Conservation (phyloP, 2,113 vertebrate species). For the Bos taurus region DNA sequence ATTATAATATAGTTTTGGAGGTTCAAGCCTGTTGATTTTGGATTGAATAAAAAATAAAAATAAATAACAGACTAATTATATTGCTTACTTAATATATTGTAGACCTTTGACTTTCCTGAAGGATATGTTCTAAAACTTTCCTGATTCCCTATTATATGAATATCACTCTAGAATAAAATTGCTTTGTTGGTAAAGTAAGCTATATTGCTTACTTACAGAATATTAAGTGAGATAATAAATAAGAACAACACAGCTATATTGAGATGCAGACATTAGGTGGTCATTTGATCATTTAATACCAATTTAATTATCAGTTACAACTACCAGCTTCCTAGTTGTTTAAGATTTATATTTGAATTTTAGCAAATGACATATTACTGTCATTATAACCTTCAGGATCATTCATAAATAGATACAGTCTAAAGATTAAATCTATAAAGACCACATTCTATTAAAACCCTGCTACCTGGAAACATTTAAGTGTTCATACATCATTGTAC, state of each 20-base stretch:
- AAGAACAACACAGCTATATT: background rate
- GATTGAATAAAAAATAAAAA: background rate
- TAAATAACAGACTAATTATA: background rate
- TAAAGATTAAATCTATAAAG: background rate
- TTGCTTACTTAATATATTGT: background rate
- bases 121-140: background rate
- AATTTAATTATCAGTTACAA: background rate
- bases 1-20: background rate
- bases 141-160: background rate
- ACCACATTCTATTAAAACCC: slow-evolving; percentile 10
- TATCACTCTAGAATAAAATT: background rate
- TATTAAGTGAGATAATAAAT: background rate
- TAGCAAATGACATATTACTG: background rate
- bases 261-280: background rate
- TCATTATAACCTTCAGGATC: background rate
- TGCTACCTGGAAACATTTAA: background rate
- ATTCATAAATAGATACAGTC: background rate
- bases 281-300: background rate
- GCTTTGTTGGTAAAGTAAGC: background rate
- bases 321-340: background rate
- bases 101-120: background rate
- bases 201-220: background rate
- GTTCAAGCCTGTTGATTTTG: background rate
- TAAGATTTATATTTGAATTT: background rate
- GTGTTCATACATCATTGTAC: background rate